Evolutionary conservation across 2,888 invertebrate genomes (phyloP).

Genomic region (Amorpha juglandis): DNA sequence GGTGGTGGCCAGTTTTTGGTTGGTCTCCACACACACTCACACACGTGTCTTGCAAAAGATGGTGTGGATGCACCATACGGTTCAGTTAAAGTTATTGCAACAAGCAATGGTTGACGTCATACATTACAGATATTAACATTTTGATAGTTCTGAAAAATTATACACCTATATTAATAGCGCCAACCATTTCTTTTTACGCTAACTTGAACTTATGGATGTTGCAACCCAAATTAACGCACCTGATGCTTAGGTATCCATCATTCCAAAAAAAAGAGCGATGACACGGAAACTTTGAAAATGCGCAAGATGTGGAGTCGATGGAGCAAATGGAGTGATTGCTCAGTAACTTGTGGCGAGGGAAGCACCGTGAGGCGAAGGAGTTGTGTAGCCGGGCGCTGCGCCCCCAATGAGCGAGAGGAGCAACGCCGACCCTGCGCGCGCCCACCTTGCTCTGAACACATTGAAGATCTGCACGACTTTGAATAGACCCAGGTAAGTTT

Average conservation of each 20-base stretch:
- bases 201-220: no score
- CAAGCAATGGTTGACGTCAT: no score
- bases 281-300: conserved; percentile 48
- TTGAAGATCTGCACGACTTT: conserved; percentile 41
- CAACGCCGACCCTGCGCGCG: conserved; percentile 63
- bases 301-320: conserved; percentile 76
- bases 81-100: no score
- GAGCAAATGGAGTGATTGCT: conserved; percentile 73
- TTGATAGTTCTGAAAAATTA: no score
- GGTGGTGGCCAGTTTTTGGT: not conserved
- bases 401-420: conserved; percentile 69
- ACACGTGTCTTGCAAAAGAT: no score
- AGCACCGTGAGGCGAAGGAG: conserved; percentile 54
- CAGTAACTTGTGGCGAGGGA: conserved; percentile 69
- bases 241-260: not conserved
- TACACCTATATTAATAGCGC: no score
- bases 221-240: not conserved
- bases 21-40: no score
- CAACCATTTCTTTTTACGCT: no score
- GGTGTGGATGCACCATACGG: no score
- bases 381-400: conserved; percentile 69
- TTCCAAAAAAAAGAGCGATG: conserved; percentile 30
- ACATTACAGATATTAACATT: no score
- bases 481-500: conserved; percentile 33
- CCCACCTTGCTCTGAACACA: conserved; percentile 45